These are phyloP conservation scores for Geophilus truncorum DNA, from an alignment of 2,888 invertebrate genomes.

Conservation along the genomic window DNA sequence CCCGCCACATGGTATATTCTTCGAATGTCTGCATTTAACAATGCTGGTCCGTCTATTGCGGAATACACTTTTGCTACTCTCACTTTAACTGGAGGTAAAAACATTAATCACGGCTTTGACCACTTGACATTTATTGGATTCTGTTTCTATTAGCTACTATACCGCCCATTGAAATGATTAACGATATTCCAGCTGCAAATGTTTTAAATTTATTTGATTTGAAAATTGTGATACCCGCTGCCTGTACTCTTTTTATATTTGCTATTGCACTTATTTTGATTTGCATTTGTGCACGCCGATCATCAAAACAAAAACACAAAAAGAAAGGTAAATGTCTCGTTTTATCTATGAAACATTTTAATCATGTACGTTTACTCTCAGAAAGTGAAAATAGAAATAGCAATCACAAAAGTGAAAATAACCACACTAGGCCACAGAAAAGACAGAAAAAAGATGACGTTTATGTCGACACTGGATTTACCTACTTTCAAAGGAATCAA, in stretches of 20 bases:
- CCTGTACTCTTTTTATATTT: not conserved
- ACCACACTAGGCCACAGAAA: not conserved
- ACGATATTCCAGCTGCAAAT: not conserved
- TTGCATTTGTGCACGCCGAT: not conserved
- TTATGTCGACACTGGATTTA: constrained; percentile 28
- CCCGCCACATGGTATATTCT: constrained; percentile 31
- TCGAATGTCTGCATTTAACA: constrained; percentile 32
- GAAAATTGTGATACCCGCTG: constrained; percentile 6
- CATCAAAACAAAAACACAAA: constrained; percentile 12
- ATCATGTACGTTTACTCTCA: too few relatives aligned
- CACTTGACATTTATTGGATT: not conserved
- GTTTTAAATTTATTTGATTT: not conserved
- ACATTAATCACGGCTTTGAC: too few relatives aligned
- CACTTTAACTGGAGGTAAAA: not conserved
- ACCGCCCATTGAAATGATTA: not conserved
- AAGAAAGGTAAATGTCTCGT: not conserved
- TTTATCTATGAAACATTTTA: too few relatives aligned
- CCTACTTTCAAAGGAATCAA: constrained; percentile 3
- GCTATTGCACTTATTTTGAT: not conserved
- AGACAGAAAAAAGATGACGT: constrained; percentile 12
- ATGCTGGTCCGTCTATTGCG: constrained; percentile 23
- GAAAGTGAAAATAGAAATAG: not conserved
- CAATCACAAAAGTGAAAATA: not conserved
- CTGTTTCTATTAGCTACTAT: not conserved
- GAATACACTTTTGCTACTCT: constrained; percentile 13